Evolutionary conservation across 2,888 invertebrate species (phyloP).

Genomic region (Drosophila merina): DNA sequence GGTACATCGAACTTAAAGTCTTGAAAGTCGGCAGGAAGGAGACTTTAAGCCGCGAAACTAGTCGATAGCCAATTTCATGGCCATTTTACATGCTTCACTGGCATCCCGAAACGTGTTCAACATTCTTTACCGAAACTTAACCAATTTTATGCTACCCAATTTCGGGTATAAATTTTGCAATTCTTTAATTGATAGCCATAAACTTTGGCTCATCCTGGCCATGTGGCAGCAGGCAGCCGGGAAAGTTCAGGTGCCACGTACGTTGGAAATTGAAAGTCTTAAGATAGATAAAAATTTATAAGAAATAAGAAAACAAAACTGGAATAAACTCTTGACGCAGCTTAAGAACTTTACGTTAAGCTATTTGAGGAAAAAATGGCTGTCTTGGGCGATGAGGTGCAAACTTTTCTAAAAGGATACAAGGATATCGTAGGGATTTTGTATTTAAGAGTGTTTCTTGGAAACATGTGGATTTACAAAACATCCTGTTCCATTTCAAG

Average conservation of each 20-base stretch:
- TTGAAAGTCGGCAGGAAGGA: neutral
- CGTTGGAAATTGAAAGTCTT: conserved; percentile 25
- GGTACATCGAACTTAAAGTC: neutral
- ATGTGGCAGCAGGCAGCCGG: neutral
- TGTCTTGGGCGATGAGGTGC: neutral
- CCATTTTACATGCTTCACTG: conserved; percentile 21
- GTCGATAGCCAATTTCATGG: neutral
- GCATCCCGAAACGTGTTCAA: conserved; percentile 9
- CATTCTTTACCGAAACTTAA: conserved; percentile 8
- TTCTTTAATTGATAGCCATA: conserved; percentile 11
- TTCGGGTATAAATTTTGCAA: conserved; percentile 2
- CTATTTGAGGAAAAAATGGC: neutral
- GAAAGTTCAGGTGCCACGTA: conserved; percentile 23
- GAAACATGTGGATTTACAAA: neutral
- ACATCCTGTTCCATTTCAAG: neutral
- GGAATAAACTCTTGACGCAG: conserved; percentile 9
- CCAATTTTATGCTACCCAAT: conserved; percentile 15
- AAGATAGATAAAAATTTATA: conserved; percentile 3
- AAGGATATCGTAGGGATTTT: neutral
- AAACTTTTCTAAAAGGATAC: neutral
- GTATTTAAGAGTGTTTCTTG: neutral
- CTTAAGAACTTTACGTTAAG: conserved; percentile 3
- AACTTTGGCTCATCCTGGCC: conserved; percentile 5
- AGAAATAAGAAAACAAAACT: conserved; percentile 5
- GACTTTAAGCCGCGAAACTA: neutral